phyloP scores from a whole-genome alignment of 2,797 vertebrate species.

The Cryptoprocta ferox region DNA sequence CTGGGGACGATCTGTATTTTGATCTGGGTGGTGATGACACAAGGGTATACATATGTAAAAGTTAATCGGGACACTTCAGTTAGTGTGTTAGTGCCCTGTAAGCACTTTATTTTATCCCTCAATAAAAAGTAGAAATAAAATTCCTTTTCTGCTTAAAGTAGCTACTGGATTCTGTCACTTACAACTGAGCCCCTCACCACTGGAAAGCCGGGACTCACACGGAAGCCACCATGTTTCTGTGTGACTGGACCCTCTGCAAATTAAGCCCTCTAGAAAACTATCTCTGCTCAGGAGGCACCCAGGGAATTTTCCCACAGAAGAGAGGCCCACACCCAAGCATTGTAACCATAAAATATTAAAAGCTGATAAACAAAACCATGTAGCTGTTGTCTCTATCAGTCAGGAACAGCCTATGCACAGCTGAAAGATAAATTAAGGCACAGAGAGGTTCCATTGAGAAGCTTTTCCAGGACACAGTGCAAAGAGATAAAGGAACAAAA shows the following conservation, averaged over 20 bases:
- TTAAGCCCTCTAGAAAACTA: not conserved
- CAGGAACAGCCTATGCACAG: not conserved
- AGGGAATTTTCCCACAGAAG: not conserved
- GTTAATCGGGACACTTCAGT: not conserved
- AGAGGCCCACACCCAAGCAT: not conserved
- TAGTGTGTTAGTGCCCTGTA: not conserved
- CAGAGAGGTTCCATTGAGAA: constrained; percentile 23
- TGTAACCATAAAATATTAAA: constrained; percentile 30
- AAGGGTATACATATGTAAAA: not conserved
- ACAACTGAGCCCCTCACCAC: not conserved
- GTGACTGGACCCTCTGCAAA: not conserved
- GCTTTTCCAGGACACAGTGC: constrained; percentile 52
- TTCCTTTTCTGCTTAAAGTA: constrained; percentile 38
- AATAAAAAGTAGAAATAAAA: constrained; percentile 42
- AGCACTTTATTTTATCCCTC: constrained; percentile 2
- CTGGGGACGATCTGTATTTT: constrained; percentile 5
- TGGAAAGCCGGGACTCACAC: not conserved
- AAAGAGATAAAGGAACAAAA: constrained; percentile 53
- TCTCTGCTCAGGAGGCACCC: not conserved
- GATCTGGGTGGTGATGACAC: not conserved
- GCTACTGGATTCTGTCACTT: not conserved
- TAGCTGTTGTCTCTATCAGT: not conserved
- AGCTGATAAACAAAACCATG: not conserved
- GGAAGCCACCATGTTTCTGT: not conserved
- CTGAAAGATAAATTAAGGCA: not conserved